Conservation (phyloP, 2,113 vertebrate species). For the Manacus vitellinus region DNA sequence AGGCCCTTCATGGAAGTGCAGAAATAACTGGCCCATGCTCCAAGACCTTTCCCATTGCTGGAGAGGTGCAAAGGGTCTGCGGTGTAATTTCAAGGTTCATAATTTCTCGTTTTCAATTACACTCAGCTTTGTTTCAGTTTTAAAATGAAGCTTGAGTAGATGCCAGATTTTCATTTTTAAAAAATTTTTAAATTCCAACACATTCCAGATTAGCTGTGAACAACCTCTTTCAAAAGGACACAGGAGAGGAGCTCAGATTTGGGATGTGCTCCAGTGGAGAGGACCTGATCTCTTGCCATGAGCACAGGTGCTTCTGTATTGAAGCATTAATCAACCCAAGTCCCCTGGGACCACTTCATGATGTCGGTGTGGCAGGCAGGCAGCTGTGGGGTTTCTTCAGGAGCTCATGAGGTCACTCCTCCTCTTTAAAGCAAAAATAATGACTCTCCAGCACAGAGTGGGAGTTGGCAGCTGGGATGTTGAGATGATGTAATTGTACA, state of each 20-base stretch:
- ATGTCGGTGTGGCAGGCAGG: neutral
- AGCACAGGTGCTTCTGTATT: constrained; percentile 39
- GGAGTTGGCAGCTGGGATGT: constrained; percentile 46
- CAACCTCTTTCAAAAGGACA: neutral
- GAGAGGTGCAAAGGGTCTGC: neutral
- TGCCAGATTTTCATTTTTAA: neutral
- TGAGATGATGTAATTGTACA: constrained; percentile 58
- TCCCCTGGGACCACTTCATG: constrained; percentile 11
- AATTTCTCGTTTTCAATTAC: constrained; percentile 7
- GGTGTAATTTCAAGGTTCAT: neutral
- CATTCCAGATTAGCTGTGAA: neutral
- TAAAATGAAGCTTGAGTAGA: neutral
- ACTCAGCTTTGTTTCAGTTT: constrained; percentile 3
- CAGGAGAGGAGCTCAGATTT: neutral
- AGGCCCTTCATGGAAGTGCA: neutral
- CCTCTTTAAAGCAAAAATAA: constrained; percentile 31
- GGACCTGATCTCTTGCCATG: neutral
- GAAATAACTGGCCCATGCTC: neutral
- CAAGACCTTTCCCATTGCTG: neutral
- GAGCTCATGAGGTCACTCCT: constrained; percentile 30
- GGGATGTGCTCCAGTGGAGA: neutral
- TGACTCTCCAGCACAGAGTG: neutral
- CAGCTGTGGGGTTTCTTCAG: constrained; percentile 43
- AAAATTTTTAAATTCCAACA: neutral
- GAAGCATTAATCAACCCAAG: neutral